phyloP scores from a whole-genome alignment of 1,140 invertebrate species.

The Matsumurasca onukii region DNA sequence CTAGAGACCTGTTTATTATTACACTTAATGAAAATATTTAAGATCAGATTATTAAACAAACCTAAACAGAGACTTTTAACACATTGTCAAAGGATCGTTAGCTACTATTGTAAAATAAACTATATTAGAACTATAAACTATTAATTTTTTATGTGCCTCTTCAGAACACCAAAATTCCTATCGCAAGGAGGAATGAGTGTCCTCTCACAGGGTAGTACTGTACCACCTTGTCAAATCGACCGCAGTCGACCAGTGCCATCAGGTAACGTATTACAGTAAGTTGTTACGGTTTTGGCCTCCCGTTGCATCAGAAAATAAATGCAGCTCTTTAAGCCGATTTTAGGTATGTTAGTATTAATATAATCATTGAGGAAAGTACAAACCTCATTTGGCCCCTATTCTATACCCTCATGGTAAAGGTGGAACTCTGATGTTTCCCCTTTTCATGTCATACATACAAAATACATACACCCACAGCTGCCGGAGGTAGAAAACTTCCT shows the following conservation, averaged over 20 bases:
- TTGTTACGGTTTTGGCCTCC: constrained; percentile 38
- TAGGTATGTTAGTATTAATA: not conserved
- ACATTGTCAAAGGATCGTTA: no score
- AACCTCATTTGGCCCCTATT: not conserved
- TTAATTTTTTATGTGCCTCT: no score
- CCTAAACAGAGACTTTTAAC: no score
- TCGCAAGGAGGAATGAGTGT: constrained; percentile 42
- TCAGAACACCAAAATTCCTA: constrained; percentile 41
- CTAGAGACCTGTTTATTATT: no score
- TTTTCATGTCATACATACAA: constrained; percentile 2
- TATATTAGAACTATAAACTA: no score
- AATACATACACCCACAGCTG: no score
- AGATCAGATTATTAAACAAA: no score
- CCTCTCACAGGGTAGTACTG: constrained; percentile 41
- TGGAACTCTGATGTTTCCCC: constrained; percentile 1
- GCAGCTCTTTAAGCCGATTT: not conserved
- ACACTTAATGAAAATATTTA: no score
- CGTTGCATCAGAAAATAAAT: constrained; percentile 36
- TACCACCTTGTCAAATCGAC: constrained; percentile 37
- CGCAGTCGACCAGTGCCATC: constrained; percentile 22
- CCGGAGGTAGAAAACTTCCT: no score
- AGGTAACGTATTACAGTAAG: constrained; percentile 30
- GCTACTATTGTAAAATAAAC: no score
- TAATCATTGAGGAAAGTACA: not conserved
- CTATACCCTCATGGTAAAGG: constrained; percentile 1